These are phyloP conservation scores for Kryptolebias marmoratus DNA, from an alignment of 2,113 vertebrate species.

Conservation along the genomic window DNA sequence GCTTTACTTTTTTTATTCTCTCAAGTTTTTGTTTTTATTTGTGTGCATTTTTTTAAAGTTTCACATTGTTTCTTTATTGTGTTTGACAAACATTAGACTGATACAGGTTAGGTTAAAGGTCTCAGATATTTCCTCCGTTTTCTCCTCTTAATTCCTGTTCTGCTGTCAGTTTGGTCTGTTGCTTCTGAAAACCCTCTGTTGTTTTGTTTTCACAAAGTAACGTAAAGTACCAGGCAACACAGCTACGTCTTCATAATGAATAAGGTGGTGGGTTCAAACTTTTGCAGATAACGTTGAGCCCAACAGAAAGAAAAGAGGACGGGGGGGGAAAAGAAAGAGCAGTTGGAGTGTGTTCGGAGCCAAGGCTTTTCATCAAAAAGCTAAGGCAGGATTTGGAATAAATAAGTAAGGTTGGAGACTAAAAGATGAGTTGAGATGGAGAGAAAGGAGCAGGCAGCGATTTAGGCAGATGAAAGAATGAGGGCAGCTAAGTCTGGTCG, in stretches of 20 bases:
- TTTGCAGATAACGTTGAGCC: not conserved
- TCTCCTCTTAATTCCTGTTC: not conserved
- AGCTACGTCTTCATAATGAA: not conserved
- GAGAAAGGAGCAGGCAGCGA: constrained; percentile 42
- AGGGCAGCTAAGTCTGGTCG: constrained; percentile 55
- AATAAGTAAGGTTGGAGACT: constrained; percentile 55
- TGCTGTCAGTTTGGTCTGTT: not conserved
- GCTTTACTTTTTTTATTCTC: not conserved
- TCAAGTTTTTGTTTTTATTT: not conserved
- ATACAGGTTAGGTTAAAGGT: too few species aligned
- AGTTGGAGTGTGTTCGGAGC: constrained; percentile 4
- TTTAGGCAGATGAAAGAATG: constrained; percentile 65
- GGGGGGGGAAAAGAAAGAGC: not conserved
- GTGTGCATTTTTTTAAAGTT: not conserved
- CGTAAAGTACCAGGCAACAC: not conserved
- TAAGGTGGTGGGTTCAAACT: not conserved
- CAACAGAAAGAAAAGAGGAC: not conserved
- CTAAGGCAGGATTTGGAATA: constrained; percentile 55
- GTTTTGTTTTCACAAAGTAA: constrained; percentile 1
- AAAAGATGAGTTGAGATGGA: constrained; percentile 49
- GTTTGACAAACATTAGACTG: too few species aligned
- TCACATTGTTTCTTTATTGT: not conserved
- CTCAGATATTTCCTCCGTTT: not conserved
- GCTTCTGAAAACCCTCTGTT: not conserved
- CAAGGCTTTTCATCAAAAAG: constrained; percentile 41